A percentile compares a stretch with the other conserved stretches of the same genome.
Evolutionary conservation across 2,797 vertebrate species (phyloP).

Genomic region (Channallabes apus): DNA sequence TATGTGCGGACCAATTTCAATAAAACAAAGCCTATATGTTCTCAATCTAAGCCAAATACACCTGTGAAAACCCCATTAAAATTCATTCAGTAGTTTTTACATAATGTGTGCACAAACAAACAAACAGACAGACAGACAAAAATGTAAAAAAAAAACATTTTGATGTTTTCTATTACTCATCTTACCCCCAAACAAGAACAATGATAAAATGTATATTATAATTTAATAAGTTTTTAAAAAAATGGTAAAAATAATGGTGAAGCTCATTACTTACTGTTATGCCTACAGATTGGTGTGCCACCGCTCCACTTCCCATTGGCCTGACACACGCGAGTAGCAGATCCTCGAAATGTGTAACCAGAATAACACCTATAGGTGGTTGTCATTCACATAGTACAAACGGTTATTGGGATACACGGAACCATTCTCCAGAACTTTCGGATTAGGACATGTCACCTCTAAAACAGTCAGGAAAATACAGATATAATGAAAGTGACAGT

Average conservation of each 20-base stretch:
- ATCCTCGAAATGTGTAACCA: constrained; percentile 65
- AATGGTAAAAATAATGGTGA: not conserved
- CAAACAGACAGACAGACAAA: no score
- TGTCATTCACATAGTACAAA: constrained; percentile 63
- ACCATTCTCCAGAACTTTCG: constrained; percentile 65
- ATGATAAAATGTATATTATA: not conserved
- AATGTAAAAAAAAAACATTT: no score
- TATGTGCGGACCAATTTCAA: no score
- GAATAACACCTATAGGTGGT: constrained; percentile 66
- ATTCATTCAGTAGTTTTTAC: no score
- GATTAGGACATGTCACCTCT: constrained; percentile 67
- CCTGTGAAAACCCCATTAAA: no score
- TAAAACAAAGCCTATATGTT: no score
- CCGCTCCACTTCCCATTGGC: constrained; percentile 73
- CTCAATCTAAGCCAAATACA: no score
- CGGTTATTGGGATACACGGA: constrained; percentile 52
- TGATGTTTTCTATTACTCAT: no score
- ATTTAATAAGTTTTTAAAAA: no score
- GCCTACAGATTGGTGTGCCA: constrained; percentile 66
- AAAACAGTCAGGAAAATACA: not conserved
- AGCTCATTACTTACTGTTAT: constrained; percentile 62
- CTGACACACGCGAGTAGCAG: constrained; percentile 66
- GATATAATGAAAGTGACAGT: not conserved
- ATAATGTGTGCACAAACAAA: no score
- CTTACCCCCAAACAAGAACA: no score